Percentiles rank a stretch among this genome's conserved stretches.
Evolutionary conservation across 2,797 vertebrate genomes (phyloP).

Genomic region (Saxicola maurus): DNA sequence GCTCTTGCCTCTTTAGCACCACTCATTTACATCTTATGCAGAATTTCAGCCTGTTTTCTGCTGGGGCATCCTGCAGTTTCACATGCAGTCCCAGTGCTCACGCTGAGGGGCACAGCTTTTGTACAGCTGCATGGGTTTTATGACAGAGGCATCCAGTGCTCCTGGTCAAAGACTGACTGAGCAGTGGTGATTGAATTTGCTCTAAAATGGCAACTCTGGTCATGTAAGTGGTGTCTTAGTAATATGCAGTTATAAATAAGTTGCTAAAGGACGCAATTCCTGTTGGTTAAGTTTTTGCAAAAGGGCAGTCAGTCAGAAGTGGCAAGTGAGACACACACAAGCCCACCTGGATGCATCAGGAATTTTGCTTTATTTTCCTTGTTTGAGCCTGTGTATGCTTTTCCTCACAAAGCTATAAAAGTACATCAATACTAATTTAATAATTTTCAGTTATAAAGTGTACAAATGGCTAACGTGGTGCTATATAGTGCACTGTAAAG

Average conservation of each 20-base stretch:
- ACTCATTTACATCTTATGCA: neutral
- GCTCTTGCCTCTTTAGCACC: neutral
- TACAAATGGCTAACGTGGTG: neutral
- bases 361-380: neutral
- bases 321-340: neutral
- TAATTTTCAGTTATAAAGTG: neutral
- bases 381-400: neutral
- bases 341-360: neutral
- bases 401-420: neutral
- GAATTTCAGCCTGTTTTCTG: neutral
- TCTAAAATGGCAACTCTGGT: neutral
- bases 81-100: accelerated
- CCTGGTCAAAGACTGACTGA: neutral
- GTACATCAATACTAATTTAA: neutral
- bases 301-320: neutral
- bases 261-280: neutral
- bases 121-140: neutral
- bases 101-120: accelerated
- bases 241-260: neutral
- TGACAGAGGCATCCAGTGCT: neutral
- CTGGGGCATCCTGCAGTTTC: neutral
- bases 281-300: neutral
- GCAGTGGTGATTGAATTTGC: neutral
- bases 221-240: neutral
- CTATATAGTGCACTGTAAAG: neutral